Evolutionary conservation across 2,113 vertebrate species (phyloP).

Genomic region (Podiceps cristatus): DNA sequence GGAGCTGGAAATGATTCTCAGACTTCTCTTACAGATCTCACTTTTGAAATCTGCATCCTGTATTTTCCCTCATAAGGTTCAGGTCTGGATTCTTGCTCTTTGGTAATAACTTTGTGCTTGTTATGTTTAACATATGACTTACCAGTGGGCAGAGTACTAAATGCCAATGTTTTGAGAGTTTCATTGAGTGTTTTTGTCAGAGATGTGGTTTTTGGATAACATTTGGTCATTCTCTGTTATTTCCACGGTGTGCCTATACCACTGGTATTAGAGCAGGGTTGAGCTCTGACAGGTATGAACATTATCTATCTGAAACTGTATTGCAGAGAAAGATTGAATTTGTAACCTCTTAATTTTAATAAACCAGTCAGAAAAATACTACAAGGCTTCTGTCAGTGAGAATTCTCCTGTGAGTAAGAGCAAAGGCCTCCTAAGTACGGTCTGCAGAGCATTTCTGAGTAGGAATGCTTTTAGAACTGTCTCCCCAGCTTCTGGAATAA

Average conservation of each 20-base stretch:
- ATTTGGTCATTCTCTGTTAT: neutral
- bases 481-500: neutral
- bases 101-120: neutral
- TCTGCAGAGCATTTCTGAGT: neutral
- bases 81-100: neutral
- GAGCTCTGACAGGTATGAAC: neutral
- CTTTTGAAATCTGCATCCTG: neutral
- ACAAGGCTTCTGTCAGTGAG: neutral
- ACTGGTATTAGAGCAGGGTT: neutral
- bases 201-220: neutral
- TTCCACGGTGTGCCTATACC: neutral
- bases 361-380: neutral
- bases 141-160: neutral
- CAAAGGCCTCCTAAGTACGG: fast-evolving
- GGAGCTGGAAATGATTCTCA: neutral
- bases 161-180: neutral
- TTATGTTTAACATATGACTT: neutral
- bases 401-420: neutral
- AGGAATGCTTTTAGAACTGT: neutral
- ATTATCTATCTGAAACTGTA: neutral
- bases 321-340: neutral
- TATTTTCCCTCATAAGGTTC: neutral
- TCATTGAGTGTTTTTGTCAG: neutral
- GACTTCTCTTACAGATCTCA: neutral
- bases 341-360: neutral